A percentile compares a stretch with the other conserved stretches of the same genome.
Conservation (phyloP, 2,797 vertebrate genomes). For the Poeciliopsis infans region DNA sequence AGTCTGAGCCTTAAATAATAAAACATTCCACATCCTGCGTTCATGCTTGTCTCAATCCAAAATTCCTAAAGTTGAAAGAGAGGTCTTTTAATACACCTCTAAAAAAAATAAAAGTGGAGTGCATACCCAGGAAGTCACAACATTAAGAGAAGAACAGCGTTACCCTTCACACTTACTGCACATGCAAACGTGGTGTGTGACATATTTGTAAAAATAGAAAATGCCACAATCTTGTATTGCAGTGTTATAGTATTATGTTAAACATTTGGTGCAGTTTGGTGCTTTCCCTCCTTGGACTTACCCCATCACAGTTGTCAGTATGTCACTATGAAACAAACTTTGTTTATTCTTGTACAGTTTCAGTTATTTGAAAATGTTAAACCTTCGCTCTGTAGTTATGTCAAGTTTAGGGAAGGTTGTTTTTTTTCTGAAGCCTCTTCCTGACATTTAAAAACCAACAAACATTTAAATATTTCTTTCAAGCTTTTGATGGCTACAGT, state of each 20-base stretch:
- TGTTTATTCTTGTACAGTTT: neutral
- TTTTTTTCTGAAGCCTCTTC: neutral
- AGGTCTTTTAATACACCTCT: neutral
- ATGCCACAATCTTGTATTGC: neutral
- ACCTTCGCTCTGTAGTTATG: neutral
- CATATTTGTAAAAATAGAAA: neutral
- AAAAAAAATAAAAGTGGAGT: neutral
- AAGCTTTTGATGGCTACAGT: no score
- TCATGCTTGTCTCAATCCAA: neutral
- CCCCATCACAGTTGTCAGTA: neutral
- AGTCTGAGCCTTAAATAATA: neutral
- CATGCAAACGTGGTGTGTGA: neutral
- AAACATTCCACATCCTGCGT: neutral
- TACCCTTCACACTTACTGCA: no score
- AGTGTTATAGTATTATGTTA: neutral
- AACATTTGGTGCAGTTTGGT: neutral
- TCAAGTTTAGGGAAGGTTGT: neutral
- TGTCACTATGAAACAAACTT: neutral
- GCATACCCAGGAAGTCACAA: neutral
- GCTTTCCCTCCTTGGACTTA: neutral
- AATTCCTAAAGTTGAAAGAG: neutral
- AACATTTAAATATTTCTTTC: neutral
- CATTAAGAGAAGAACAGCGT: neutral
- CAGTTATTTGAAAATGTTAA: neutral
- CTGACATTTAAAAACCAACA: neutral